Conservation (phyloP, 2,797 vertebrate genomes). For the Acrossocheilus fasciatus region DNA sequence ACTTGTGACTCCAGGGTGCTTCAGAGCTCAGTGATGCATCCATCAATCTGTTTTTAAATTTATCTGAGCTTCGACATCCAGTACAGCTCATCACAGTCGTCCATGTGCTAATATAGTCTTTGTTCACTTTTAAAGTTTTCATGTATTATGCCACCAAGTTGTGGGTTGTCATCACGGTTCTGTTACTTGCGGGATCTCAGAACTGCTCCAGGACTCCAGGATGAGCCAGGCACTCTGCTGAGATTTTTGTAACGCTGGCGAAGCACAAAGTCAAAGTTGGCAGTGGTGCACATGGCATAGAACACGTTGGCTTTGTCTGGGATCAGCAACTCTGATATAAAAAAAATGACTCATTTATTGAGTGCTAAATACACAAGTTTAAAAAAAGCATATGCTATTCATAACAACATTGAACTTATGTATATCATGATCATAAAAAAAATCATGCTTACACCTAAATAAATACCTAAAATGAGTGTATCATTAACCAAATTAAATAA, state of each 20-base stretch:
- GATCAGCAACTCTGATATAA: conserved; percentile 81
- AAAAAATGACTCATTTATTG: background rate
- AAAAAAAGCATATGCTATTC: background rate
- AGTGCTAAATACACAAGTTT: background rate
- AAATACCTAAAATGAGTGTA: background rate
- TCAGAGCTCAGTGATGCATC: background rate
- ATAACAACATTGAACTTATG: background rate
- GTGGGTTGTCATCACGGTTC: background rate
- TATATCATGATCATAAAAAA: background rate
- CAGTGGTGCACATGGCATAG: conserved; percentile 89
- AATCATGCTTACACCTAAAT: background rate
- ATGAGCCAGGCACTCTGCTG: conserved; percentile 55
- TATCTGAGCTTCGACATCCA: background rate
- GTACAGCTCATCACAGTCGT: background rate
- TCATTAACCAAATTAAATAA: background rate
- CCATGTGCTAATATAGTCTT: background rate
- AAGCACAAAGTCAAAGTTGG: conserved; percentile 86
- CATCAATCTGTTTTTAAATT: background rate
- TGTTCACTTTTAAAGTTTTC: background rate
- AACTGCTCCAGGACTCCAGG: conserved; percentile 68
- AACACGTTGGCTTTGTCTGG: conserved; percentile 90
- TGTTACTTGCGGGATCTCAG: conserved; percentile 68
- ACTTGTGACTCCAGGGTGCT: background rate
- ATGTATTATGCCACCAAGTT: background rate
- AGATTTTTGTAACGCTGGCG: conserved; percentile 74